Conservation (phyloP, 2,113 vertebrate genomes). For the Leptobrachium ailaonicum region DNA sequence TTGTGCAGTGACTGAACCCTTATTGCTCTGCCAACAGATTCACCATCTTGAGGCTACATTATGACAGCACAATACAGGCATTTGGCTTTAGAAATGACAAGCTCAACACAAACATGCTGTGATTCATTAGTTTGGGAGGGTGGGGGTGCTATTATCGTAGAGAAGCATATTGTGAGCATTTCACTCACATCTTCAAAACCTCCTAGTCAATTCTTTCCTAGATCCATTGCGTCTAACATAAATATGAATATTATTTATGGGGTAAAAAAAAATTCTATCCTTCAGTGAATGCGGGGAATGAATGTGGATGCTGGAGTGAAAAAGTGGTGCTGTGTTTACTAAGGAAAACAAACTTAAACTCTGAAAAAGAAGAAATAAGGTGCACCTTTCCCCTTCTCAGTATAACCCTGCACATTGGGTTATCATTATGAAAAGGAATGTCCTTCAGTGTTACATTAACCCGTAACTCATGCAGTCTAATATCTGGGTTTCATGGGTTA, state of each 20-base stretch:
- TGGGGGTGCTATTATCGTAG: slow-evolving; percentile 20
- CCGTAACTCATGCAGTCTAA: too few relatives aligned
- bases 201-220: background rate
- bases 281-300: too few relatives aligned
- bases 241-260: background rate
- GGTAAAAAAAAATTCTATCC: background rate
- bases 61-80: slow-evolving; percentile 35
- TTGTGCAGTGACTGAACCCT: slow-evolving; percentile 34
- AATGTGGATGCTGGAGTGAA: background rate
- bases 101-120: slow-evolving; percentile 29
- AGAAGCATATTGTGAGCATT: slow-evolving; percentile 14
- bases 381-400: background rate
- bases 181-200: background rate
- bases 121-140: slow-evolving; percentile 38
- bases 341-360: background rate
- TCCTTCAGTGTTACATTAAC: too few relatives aligned
- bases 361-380: background rate
- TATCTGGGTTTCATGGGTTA: background rate
- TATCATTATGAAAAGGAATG: too few relatives aligned
- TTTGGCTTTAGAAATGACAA: slow-evolving; percentile 44
- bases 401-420: too few relatives aligned
- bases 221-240: background rate
- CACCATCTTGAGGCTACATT: slow-evolving; percentile 42
- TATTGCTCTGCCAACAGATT: slow-evolving; percentile 35
- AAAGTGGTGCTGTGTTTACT: background rate